A percentile compares a stretch with the other conserved stretches of the same genome.
These are phyloP conservation scores for Harlomillsia oculata DNA, from an alignment of 1,140 invertebrate genomes.

Conservation along the genomic window DNA sequence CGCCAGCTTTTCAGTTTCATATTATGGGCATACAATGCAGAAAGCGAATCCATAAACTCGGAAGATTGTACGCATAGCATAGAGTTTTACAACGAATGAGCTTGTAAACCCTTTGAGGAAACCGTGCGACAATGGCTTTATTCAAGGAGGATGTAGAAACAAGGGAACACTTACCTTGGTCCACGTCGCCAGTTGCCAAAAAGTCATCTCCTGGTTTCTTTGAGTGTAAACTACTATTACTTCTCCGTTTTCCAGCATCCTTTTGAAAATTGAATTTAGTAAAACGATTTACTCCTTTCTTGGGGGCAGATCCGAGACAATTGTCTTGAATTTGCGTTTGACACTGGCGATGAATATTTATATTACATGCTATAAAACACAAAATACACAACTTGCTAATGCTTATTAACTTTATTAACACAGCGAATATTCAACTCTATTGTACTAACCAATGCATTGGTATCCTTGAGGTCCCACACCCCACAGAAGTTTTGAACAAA, in stretches of 20 bases:
- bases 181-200: constrained; percentile 2
- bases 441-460: constrained; percentile 18
- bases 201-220: constrained; percentile 16
- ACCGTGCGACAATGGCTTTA: no score
- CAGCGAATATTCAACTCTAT: background rate
- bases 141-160: background rate
- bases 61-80: no score
- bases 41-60: no score
- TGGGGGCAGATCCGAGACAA: constrained; percentile 65
- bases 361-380: constrained; percentile 63
- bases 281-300: constrained; percentile 46
- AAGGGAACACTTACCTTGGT: constrained; percentile 11
- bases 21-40: no score
- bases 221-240: no score
- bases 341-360: constrained; percentile 78
- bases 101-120: no score
- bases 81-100: no score
- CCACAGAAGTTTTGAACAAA: constrained; percentile 84
- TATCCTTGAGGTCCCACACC: constrained; percentile 86
- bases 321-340: constrained; percentile 69
- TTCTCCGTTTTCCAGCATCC: no score
- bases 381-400: constrained; percentile 4
- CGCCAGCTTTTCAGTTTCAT: no score
- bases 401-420: background rate
- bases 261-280: constrained; percentile 10